These are phyloP conservation scores for Rhodinocichla rosea DNA, from an alignment of 2,113 vertebrate genomes.

Conservation along the genomic window DNA sequence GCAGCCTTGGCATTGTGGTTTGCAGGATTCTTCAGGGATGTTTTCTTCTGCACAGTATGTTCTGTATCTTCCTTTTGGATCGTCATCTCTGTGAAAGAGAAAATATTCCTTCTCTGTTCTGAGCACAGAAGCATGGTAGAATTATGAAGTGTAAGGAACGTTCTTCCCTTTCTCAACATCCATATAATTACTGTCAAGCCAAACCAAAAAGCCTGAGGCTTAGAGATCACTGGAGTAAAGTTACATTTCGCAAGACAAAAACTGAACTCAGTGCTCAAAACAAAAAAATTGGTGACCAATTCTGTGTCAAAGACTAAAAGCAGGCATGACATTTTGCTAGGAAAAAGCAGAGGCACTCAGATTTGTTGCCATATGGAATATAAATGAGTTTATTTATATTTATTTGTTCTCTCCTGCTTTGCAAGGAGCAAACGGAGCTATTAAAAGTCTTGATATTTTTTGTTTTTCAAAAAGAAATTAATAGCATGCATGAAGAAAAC, in stretches of 20 bases:
- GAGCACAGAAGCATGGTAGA: slow-evolving; percentile 61
- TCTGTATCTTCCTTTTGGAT: slow-evolving; percentile 16
- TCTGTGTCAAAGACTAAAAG: slow-evolving; percentile 70
- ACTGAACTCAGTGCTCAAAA: slow-evolving; percentile 71
- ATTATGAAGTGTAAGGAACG: slow-evolving; percentile 61
- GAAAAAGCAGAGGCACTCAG: slow-evolving; percentile 17
- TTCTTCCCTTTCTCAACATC: slow-evolving; percentile 64
- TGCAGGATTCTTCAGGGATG: not conserved
- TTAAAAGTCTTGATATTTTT: not conserved
- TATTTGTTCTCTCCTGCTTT: slow-evolving; percentile 2
- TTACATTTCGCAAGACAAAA: slow-evolving; percentile 75
- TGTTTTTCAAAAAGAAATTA: slow-evolving; percentile 29
- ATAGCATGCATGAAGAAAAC: not conserved
- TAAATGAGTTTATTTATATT: slow-evolving; percentile 18
- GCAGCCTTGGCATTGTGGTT: not conserved
- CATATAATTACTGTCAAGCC: slow-evolving; percentile 76
- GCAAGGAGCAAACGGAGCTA: not conserved
- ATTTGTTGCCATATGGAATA: not conserved
- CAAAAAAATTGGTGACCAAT: slow-evolving; percentile 60
- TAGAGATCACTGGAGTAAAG: slow-evolving; percentile 69
- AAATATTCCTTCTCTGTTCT: slow-evolving; percentile 47
- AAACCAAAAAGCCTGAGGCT: slow-evolving; percentile 73
- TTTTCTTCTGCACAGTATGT: slow-evolving; percentile 47
- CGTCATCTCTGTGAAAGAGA: not conserved
- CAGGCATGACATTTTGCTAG: slow-evolving; percentile 50